Conservation (phyloP, 2,113 vertebrate species). For the Misgurnus mizolepis region DNA sequence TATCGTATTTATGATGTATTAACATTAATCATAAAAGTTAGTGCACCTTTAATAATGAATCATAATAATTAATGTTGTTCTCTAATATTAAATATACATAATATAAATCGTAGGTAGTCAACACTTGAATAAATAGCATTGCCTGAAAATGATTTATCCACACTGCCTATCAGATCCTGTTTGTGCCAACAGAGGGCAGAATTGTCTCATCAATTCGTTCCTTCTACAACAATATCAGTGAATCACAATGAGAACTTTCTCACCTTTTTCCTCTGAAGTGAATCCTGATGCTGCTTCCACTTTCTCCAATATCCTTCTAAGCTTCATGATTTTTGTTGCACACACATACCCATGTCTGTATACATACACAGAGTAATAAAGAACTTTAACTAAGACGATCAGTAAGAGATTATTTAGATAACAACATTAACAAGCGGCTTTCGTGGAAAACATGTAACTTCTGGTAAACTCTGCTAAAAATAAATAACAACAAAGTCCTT, state of each 20-base stretch:
- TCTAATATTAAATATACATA: neutral
- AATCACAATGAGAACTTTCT: neutral
- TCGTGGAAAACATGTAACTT: too few species aligned
- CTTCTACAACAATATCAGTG: neutral
- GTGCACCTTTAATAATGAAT: neutral
- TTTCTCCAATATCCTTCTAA: constrained; percentile 97
- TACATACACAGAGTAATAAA: neutral
- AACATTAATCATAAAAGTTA: too few species aligned
- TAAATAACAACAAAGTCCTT: too few species aligned
- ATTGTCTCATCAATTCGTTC: neutral
- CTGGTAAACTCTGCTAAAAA: too few species aligned
- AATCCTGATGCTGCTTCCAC: constrained; percentile 97
- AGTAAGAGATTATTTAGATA: neutral
- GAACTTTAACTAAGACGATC: neutral
- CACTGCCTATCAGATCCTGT: neutral
- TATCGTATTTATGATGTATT: too few species aligned
- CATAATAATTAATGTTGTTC: neutral
- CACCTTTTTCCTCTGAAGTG: constrained; percentile 99
- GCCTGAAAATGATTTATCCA: neutral
- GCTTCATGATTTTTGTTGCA: constrained; percentile 98
- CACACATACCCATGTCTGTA: constrained; percentile 95
- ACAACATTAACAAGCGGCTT: too few species aligned
- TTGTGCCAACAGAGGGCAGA: constrained; percentile 28
- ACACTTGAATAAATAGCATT: neutral
- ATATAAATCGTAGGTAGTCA: neutral